These are phyloP conservation scores for Acronicta alni DNA, from an alignment of 2,888 invertebrate genomes.

Conservation along the genomic window DNA sequence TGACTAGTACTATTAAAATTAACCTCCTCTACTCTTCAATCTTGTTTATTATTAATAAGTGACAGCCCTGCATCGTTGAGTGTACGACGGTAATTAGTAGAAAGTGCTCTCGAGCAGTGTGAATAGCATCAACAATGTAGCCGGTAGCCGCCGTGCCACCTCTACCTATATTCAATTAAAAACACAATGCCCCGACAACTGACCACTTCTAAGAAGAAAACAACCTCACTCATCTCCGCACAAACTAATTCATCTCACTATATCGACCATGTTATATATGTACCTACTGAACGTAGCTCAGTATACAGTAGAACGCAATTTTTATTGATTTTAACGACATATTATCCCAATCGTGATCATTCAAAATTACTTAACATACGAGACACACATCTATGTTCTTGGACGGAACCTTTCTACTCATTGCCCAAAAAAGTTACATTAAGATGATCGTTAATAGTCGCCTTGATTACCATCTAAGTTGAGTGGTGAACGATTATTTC, in stretches of 20 bases:
- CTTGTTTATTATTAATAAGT: conserved; percentile 13
- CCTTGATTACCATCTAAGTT: conserved; percentile 88
- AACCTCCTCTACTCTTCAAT: neutral
- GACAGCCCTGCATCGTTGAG: conserved; percentile 70
- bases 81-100: conserved; percentile 78
- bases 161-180: conserved; percentile 79
- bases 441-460: conserved; percentile 85
- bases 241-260: conserved; percentile 38
- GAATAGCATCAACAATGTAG: conserved; percentile 79
- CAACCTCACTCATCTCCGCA: conserved; percentile 52
- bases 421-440: conserved; percentile 83
- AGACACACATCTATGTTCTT: conserved; percentile 44
- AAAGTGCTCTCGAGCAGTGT: conserved; percentile 79
- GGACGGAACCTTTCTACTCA: conserved; percentile 73
- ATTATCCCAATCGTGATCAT: conserved; percentile 54
- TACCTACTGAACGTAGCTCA: conserved; percentile 5
- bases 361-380: conserved; percentile 50
- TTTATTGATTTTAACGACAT: conserved; percentile 42
- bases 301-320: conserved; percentile 28
- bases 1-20: neutral
- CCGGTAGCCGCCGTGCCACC: conserved; percentile 73
- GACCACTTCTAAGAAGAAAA: conserved; percentile 60
- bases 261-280: conserved; percentile 29
- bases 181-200: conserved; percentile 69
- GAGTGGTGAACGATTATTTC: conserved; percentile 88